Evolutionary conservation across 1,140 invertebrate genomes (phyloP), one percentile per base, ranked within the genome.

Genomic region (Drosophila sulfurigaster): DNA sequence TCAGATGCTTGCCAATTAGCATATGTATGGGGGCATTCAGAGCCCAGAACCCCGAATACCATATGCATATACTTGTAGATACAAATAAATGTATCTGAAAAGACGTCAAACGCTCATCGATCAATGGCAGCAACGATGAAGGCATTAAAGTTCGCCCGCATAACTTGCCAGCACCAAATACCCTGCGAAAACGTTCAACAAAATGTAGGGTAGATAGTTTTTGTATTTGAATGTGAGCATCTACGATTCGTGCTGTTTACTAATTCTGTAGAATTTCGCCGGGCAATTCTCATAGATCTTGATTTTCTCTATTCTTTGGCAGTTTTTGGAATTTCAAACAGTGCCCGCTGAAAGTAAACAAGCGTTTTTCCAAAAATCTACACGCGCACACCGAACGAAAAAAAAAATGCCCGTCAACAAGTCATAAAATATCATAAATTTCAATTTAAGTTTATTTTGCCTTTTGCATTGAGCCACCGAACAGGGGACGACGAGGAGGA

Each of bases 371-470:
- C 46, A 49, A 60, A 25, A 25, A 74, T 68, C 48, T 16, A 71
- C 59, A 58, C 45, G 38, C 45, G 60, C 66, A 25, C 52, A 30
- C 35, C 58, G 32, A 74, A 35, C 41, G 13, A 66, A 15, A 46
- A 51, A 70, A 74, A 62, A 62, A 75, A 75, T 58, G 67, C 86
- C 81, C 78, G 71, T 86, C 86, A 89, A 85, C 85, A 89, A 88
- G 78, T 90, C 86, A 89, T 89, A 90, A 85, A 89, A 87, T 89
- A 88, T 89, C 85, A 89, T 89, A 89, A 89, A 89, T 89, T 90
- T 89, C 81, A 89, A 89, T 89, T 89, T 76, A 89, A 90, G 86
- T 89, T 89, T 89, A 89, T 83, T 88, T 88, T 80, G 67, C 72
- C 69, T 70, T 25, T 81, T 78, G 69, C 80, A 79, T 69, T 77